phyloP scores from a whole-genome alignment of 2,797 vertebrate species.

The Salarias fasciatus region DNA sequence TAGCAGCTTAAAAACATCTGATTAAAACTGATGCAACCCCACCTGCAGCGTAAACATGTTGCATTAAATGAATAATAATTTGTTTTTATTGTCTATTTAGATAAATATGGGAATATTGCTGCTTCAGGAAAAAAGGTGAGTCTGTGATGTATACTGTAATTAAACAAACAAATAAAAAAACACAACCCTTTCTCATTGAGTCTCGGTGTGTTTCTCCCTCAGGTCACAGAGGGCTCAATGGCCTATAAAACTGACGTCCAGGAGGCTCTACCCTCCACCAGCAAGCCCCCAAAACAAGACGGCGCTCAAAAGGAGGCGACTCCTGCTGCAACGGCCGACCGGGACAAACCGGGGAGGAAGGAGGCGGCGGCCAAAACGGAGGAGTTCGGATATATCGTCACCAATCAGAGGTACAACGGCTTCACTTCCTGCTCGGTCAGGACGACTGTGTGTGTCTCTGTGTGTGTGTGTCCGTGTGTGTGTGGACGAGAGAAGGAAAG shows the following conservation, averaged over 20 bases:
- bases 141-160: too few relatives aligned
- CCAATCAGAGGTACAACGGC: conserved; percentile 88
- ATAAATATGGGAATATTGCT: conserved; percentile 42
- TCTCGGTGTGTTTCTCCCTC: neutral
- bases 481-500: too few relatives aligned
- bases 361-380: conserved; percentile 47
- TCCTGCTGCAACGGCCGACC: neutral
- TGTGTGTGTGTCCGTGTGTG: conserved; percentile 7
- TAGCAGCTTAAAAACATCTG: too few relatives aligned
- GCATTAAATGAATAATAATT: neutral
- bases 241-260: conserved; percentile 29
- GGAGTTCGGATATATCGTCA: conserved; percentile 89
- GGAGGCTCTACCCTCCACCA: conserved; percentile 7
- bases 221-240: conserved; percentile 76
- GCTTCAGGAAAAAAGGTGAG: conserved; percentile 71
- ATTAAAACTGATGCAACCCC: too few relatives aligned
- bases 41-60: too few relatives aligned
- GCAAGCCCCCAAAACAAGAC: conserved; percentile 15
- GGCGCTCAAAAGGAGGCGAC: conserved; percentile 16
- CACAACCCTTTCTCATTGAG: neutral
- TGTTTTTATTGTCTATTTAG: conserved; percentile 46
- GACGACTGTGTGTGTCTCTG: neutral
- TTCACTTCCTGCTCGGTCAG: conserved; percentile 3
- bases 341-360: conserved; percentile 20
- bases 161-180: too few relatives aligned